phyloP scores from a whole-genome alignment of 2,888 invertebrate species.

The Volucella inanis region DNA sequence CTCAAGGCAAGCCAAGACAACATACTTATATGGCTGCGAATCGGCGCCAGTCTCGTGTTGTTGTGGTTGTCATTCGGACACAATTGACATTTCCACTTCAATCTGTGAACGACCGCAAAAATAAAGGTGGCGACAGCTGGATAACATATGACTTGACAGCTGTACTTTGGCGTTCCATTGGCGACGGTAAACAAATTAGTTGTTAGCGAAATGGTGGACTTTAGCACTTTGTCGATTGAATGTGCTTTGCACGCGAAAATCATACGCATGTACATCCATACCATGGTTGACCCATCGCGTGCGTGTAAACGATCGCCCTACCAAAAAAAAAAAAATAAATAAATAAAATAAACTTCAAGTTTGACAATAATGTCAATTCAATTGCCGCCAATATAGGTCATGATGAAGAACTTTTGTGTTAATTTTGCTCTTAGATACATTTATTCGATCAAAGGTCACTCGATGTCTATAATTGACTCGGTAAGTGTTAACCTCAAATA shows the following conservation, averaged over 20 bases:
- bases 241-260: neutral
- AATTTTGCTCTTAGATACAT: constrained; percentile 32
- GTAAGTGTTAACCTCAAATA: constrained; percentile 27
- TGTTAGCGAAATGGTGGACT: constrained; percentile 34
- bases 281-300: constrained; percentile 58
- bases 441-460: constrained; percentile 26
- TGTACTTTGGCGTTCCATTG: constrained; percentile 21
- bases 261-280: neutral
- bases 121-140: constrained; percentile 62
- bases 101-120: constrained; percentile 36
- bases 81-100: constrained; percentile 62
- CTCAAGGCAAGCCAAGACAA: neutral
- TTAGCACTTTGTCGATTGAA: constrained; percentile 31
- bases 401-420: too few relatives aligned
- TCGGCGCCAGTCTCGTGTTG: constrained; percentile 58
- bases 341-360: neutral
- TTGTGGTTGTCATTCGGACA: constrained; percentile 23
- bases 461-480: constrained; percentile 41
- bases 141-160: constrained; percentile 38
- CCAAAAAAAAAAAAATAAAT: neutral
- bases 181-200: constrained; percentile 65
- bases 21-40: constrained; percentile 12
- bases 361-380: constrained; percentile 49
- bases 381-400: too few relatives aligned
- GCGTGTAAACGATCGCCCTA: constrained; percentile 3